Evolutionary conservation across 2,888 invertebrate genomes (phyloP).

Genomic region (Dasysyrphus tricinctus): DNA sequence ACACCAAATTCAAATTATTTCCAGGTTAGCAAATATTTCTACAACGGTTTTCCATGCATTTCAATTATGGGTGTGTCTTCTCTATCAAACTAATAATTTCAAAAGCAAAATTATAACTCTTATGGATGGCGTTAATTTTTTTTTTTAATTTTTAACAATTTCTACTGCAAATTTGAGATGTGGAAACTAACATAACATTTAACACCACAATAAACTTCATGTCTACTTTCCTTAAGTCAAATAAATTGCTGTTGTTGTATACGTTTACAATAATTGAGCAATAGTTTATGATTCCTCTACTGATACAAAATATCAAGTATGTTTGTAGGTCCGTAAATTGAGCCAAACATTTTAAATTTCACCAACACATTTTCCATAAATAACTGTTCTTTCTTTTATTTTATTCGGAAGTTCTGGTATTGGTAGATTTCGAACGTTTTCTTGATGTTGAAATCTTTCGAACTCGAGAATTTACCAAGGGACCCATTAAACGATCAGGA

Average conservation of each 20-base stretch:
- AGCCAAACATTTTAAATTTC: background rate
- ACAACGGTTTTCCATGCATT: no score
- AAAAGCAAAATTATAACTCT: background rate
- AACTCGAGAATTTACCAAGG: constrained; percentile 81
- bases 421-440: constrained; percentile 72
- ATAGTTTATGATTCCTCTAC: constrained; percentile 5
- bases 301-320: constrained; percentile 9
- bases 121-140: background rate
- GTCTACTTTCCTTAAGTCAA: background rate
- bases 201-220: constrained; percentile 18
- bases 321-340: background rate
- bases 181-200: background rate
- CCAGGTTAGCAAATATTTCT: no score
- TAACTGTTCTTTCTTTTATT: constrained; percentile 2
- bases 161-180: background rate
- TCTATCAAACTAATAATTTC: background rate
- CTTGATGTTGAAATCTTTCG: constrained; percentile 79
- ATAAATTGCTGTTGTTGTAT: constrained; percentile 16
- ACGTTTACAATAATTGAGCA: constrained; percentile 33
- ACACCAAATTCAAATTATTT: no score
- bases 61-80: no score
- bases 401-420: constrained; percentile 74
- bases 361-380: background rate
- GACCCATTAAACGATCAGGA: constrained; percentile 81
- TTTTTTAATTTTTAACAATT: background rate